A percentile compares a stretch with the other conserved stretches of the same genome.
Evolutionary conservation across 1,140 invertebrate species (phyloP).

Genomic region (Procambarus virginalis): DNA sequence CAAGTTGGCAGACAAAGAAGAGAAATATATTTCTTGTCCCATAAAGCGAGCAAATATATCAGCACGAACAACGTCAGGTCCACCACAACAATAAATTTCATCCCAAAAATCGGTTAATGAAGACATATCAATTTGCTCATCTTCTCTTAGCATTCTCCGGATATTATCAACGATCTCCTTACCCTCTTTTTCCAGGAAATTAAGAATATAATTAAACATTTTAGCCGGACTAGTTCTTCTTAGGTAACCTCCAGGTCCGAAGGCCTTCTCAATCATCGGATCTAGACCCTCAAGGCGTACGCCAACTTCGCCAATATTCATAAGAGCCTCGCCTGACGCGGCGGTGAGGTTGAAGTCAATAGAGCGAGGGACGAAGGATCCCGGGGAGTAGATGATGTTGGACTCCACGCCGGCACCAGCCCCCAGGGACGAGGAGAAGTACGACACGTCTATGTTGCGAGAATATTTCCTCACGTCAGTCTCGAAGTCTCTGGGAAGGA

Average conservation of each 20-base stretch:
- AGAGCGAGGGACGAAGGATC: conserved; percentile 52
- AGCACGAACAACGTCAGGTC: background rate
- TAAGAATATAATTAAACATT: conserved; percentile 17
- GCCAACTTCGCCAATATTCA: conserved; percentile 51
- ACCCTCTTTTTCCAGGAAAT: conserved; percentile 13
- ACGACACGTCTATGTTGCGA: conserved; percentile 41
- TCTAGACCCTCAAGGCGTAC: conserved; percentile 35
- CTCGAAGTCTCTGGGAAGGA: conserved; percentile 24
- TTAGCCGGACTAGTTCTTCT: conserved; percentile 9
- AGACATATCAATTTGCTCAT: conserved; percentile 12
- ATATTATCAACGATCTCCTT: conserved; percentile 9
- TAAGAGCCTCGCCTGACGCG: conserved; percentile 17
- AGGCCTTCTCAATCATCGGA: conserved; percentile 27
- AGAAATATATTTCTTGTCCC: conserved; percentile 44
- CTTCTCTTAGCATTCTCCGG: background rate
- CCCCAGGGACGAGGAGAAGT: conserved; percentile 28
- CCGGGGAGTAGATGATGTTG: conserved; percentile 34
- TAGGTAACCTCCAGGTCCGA: conserved; percentile 48
- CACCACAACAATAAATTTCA: conserved; percentile 18
- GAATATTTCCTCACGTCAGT: conserved; percentile 35
- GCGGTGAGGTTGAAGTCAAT: conserved; percentile 24
- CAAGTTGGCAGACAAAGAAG: conserved; percentile 14
- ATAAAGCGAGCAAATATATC: conserved; percentile 51
- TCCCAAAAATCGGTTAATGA: background rate
- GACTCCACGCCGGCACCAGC: conserved; percentile 36